A percentile compares a stretch with the other conserved stretches of the same genome.
phyloP scores from a whole-genome alignment of 1,140 invertebrate genomes.

The Drosophila murphyi region DNA sequence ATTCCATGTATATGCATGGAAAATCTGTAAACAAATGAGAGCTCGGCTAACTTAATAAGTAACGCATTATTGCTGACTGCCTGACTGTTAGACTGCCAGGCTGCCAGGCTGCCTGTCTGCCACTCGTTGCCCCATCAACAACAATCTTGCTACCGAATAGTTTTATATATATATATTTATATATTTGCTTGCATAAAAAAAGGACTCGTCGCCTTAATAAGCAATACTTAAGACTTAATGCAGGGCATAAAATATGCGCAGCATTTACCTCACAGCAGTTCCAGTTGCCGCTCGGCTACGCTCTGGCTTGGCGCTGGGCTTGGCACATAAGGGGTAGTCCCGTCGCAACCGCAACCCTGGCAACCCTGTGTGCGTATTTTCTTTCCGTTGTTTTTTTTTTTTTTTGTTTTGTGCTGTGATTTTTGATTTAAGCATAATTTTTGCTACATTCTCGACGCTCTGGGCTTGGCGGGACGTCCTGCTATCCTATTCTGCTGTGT shows the following conservation, averaged over 20 bases:
- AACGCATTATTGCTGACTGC: constrained; percentile 59
- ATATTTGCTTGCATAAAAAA: constrained; percentile 34
- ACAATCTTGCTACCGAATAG: constrained; percentile 16
- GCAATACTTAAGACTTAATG: constrained; percentile 82
- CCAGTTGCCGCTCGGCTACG: background rate
- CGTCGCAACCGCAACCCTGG: constrained; percentile 27
- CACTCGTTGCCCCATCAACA: background rate
- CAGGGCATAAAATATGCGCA: constrained; percentile 79
- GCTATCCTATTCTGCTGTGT: constrained; percentile 35
- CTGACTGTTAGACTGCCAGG: background rate
- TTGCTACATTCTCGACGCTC: constrained; percentile 46
- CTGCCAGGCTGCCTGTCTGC: too few species aligned
- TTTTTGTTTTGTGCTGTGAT: constrained; percentile 59
- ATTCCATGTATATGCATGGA: constrained; percentile 19
- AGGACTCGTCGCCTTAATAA: constrained; percentile 61
- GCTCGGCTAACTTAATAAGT: constrained; percentile 70
- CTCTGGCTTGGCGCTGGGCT: background rate
- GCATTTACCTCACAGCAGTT: constrained; percentile 56
- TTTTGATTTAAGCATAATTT: constrained; percentile 83
- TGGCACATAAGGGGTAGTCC: constrained; percentile 52
- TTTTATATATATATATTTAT: constrained; percentile 3
- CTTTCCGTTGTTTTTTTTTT: constrained; percentile 10
- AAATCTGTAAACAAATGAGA: constrained; percentile 75
- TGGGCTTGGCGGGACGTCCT: constrained; percentile 14
- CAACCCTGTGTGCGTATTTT: background rate